These are phyloP conservation scores for Lampropteryx suffumata DNA, from an alignment of 2,888 invertebrate genomes.

Conservation along the genomic window DNA sequence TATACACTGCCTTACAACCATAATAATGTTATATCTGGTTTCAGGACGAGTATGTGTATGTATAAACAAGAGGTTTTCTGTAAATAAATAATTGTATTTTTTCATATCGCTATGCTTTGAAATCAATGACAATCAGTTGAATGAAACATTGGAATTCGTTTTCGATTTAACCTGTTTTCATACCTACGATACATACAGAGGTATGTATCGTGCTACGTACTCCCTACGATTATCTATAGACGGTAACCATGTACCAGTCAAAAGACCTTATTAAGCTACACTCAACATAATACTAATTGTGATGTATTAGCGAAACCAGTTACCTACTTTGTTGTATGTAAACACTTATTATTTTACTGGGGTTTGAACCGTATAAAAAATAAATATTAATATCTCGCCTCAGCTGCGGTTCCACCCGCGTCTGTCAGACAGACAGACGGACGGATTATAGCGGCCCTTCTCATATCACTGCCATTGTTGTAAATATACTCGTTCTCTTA, in stretches of 20 bases:
- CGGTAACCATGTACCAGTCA: no score
- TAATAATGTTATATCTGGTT: neutral
- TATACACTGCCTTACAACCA: neutral
- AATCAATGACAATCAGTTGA: neutral
- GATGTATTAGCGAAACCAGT: no score
- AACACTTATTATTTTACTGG: slow-evolving; percentile 1
- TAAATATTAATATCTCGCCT: slow-evolving; percentile 30
- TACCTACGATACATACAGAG: neutral
- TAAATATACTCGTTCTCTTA: slow-evolving; percentile 29
- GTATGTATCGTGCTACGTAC: no score
- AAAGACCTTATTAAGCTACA: no score
- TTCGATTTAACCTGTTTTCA: neutral
- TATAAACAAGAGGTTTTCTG: no score
- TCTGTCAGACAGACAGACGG: slow-evolving; percentile 52
- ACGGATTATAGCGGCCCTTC: slow-evolving; percentile 53
- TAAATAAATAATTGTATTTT: no score
- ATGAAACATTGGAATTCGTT: slow-evolving; percentile 1
- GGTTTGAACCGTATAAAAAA: slow-evolving; percentile 9
- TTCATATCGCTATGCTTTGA: slow-evolving; percentile 6
- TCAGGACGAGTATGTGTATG: no score
- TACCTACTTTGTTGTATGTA: no score
- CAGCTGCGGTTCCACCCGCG: slow-evolving; percentile 53
- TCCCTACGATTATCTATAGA: no score
- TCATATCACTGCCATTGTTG: slow-evolving; percentile 41
- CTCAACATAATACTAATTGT: neutral